Evolutionary conservation across 2,797 vertebrate genomes (phyloP).

Genomic region (Synaphobranchus kaupii): DNA sequence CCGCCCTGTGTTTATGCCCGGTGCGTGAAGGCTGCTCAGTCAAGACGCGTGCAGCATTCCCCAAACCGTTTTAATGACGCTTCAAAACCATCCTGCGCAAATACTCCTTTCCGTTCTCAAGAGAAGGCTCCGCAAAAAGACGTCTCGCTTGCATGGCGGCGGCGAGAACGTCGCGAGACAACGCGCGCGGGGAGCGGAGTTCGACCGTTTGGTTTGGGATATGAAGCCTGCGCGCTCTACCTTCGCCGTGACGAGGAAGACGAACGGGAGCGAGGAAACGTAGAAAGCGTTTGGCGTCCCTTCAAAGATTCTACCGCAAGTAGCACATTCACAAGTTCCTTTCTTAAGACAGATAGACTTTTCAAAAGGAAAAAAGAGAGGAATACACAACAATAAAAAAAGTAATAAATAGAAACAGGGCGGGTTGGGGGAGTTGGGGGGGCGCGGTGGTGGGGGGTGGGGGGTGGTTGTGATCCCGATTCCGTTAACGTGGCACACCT

Average conservation of each 20-base stretch:
- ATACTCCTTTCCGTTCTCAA: constrained; percentile 16
- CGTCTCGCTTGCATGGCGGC: background rate
- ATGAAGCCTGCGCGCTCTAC: constrained; percentile 62
- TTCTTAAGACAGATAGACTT: background rate
- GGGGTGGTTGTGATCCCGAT: background rate
- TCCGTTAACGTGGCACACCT: background rate
- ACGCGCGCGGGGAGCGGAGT: constrained; percentile 58
- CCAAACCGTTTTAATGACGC: constrained; percentile 12
- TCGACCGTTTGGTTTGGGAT: constrained; percentile 53
- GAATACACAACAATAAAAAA: constrained; percentile 2
- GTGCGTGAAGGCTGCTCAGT: background rate
- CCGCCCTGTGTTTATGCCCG: background rate
- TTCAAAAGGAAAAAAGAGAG: background rate
- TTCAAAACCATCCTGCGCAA: constrained; percentile 25
- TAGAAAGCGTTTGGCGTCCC: background rate
- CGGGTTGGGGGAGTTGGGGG: constrained; percentile 30
- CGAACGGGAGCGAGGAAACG: constrained; percentile 28
- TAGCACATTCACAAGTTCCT: constrained; percentile 60
- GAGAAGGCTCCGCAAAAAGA: constrained; percentile 45
- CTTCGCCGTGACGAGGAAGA: constrained; percentile 47
- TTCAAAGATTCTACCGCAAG: constrained; percentile 27
- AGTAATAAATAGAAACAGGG: constrained; percentile 33
- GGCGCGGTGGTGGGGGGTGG: background rate
- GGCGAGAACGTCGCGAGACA: constrained; percentile 50
- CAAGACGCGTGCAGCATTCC: constrained; percentile 34